phyloP scores from a whole-genome alignment of 1,140 invertebrate species.

The Pachyrhynchus sulphureomaculatus region DNA sequence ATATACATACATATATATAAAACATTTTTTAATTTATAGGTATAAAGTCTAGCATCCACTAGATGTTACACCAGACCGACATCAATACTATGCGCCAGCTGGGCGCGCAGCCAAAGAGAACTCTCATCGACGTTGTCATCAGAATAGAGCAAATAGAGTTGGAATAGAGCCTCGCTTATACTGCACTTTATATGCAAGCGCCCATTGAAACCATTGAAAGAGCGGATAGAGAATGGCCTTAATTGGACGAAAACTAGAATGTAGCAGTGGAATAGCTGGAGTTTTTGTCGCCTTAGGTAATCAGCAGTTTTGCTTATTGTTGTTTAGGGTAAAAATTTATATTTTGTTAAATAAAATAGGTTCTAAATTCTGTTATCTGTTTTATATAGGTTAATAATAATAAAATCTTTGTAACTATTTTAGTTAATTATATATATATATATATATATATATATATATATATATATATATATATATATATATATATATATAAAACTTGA shows the following conservation, averaged over 20 bases:
- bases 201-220: conserved; percentile 27
- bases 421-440: too few species aligned
- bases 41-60: too few species aligned
- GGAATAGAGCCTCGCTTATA: conserved; percentile 27
- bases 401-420: too few species aligned
- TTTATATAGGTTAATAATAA: too few species aligned
- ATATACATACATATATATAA: too few species aligned
- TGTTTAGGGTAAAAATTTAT: conserved; percentile 26
- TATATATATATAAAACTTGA: too few species aligned
- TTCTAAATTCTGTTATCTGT: too few species aligned
- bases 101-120: not conserved
- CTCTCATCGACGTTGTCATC: conserved; percentile 11
- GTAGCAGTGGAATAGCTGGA: conserved; percentile 8
- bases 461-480: too few species aligned
- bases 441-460: too few species aligned
- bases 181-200: conserved; percentile 32
- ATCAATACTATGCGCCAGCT: not conserved
- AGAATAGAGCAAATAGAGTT: conserved; percentile 12
- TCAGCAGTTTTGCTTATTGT: conserved; percentile 26
- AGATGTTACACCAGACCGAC: not conserved
- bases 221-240: conserved; percentile 16
- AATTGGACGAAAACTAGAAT: conserved; percentile 27
- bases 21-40: too few species aligned
- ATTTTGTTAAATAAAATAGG: too few species aligned
- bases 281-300: conserved; percentile 10